Conservation (phyloP, 2,888 invertebrate genomes). For the Lasioglossum figueresi region DNA sequence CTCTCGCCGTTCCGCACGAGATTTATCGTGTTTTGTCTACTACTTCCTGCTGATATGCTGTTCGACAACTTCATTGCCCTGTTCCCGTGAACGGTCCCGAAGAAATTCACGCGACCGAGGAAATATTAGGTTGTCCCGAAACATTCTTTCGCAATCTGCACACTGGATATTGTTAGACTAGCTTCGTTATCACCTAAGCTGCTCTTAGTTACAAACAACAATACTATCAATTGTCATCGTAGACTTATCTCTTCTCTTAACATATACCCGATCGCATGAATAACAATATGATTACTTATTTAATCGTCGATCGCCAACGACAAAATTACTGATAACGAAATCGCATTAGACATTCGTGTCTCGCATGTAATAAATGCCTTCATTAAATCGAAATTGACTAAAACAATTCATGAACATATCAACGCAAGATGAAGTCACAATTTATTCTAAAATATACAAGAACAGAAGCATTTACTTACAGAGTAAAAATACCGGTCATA, state of each 20-base stretch:
- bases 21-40: conserved; percentile 40
- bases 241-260: not conserved
- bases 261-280: not conserved
- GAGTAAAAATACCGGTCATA: no score
- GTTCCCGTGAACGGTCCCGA: conserved; percentile 1
- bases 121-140: not conserved
- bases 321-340: not conserved
- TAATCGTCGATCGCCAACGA: not conserved
- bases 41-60: conserved; percentile 6
- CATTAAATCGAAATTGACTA: no score
- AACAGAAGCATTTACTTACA: no score
- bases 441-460: no score
- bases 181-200: not conserved
- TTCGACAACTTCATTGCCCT: conserved; percentile 35
- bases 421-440: no score
- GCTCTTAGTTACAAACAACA: not conserved
- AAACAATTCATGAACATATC: no score
- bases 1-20: conserved; percentile 39
- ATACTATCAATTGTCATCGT: no score
- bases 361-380: no score
- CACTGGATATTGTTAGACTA: not conserved
- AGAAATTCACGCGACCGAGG: not conserved
- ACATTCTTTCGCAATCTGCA: not conserved
- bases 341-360: no score
- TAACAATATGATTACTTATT: not conserved